Percentiles rank a stretch among this genome's conserved stretches.
Conservation (phyloP, 2,797 vertebrate genomes). For the Myioborus miniatus region DNA sequence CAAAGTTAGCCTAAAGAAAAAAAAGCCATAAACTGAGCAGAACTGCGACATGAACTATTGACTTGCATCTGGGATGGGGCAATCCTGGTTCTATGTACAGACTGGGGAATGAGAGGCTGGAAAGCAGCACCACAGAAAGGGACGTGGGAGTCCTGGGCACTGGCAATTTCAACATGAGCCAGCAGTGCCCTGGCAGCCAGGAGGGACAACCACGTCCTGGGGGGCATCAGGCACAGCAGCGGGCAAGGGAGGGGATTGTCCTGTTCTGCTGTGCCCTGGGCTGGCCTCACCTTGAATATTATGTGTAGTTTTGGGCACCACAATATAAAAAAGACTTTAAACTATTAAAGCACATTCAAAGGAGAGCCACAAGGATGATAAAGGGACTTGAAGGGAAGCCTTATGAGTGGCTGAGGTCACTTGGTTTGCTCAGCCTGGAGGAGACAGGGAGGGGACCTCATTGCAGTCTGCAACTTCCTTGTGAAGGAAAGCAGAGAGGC, state of each 20-base stretch:
- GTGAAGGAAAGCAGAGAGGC: background rate
- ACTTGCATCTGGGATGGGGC: background rate
- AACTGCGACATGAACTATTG: background rate
- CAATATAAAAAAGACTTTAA: background rate
- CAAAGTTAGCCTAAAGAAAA: background rate
- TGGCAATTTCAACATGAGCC: background rate
- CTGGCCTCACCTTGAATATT: rapidly evolving
- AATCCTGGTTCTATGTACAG: background rate
- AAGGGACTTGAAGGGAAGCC: background rate
- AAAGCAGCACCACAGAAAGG: rapidly evolving
- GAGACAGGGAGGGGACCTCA: background rate
- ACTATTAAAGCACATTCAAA: background rate
- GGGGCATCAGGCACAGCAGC: background rate
- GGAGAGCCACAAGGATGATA: rapidly evolving
- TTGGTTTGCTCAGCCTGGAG: background rate
- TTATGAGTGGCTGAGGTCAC: background rate
- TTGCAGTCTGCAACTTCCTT: background rate
- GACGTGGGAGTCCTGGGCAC: rapidly evolving
- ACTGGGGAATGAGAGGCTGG: background rate
- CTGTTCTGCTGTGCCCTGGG: rapidly evolving
- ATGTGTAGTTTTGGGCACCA: background rate
- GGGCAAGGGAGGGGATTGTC: background rate
- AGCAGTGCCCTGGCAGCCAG: background rate
- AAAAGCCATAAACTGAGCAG: background rate
- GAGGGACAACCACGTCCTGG: rapidly evolving